These are phyloP conservation scores for Drosophila mettleri DNA, from an alignment of 2,888 invertebrate genomes.

Conservation along the genomic window DNA sequence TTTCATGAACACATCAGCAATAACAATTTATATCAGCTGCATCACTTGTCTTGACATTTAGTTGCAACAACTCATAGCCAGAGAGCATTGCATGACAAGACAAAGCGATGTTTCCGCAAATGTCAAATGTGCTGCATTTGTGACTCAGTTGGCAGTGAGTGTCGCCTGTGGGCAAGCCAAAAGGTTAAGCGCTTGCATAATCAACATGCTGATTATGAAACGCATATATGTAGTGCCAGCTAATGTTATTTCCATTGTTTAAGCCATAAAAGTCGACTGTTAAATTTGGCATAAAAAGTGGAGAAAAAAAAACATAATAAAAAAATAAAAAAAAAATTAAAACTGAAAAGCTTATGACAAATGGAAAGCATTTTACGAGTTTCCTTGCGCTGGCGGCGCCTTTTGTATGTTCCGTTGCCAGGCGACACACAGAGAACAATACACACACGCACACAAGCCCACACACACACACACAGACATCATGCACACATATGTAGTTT, in stretches of 20 bases:
- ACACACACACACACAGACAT: slow-evolving; percentile 2
- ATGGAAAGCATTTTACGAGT: slow-evolving; percentile 40
- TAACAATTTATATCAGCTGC: slow-evolving; percentile 8
- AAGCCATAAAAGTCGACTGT: slow-evolving; percentile 23
- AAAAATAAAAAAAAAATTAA: neutral
- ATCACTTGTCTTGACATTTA: slow-evolving; percentile 4
- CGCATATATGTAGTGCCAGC: slow-evolving; percentile 12
- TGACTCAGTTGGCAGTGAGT: neutral
- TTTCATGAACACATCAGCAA: slow-evolving; percentile 2
- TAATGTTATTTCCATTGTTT: slow-evolving; percentile 16
- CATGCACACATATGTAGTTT: slow-evolving; percentile 58
- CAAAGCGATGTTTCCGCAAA: no score
- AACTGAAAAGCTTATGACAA: slow-evolving; percentile 35
- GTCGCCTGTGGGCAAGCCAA: neutral
- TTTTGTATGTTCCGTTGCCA: slow-evolving; percentile 39
- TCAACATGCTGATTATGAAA: slow-evolving; percentile 20
- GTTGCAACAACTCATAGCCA: neutral
- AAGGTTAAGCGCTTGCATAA: slow-evolving; percentile 16
- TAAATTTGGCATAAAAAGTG: slow-evolving; percentile 20
- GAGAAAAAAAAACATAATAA: neutral
- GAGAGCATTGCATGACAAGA: neutral
- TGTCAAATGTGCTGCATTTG: slow-evolving; percentile 2
- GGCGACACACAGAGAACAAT: slow-evolving; percentile 11
- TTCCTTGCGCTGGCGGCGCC: slow-evolving; percentile 23
- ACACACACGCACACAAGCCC: slow-evolving; percentile 2